Percentiles rank a stretch among this genome's conserved stretches.
Conservation (phyloP, 2,797 vertebrate species). For the Hoplostethus mediterraneus region DNA sequence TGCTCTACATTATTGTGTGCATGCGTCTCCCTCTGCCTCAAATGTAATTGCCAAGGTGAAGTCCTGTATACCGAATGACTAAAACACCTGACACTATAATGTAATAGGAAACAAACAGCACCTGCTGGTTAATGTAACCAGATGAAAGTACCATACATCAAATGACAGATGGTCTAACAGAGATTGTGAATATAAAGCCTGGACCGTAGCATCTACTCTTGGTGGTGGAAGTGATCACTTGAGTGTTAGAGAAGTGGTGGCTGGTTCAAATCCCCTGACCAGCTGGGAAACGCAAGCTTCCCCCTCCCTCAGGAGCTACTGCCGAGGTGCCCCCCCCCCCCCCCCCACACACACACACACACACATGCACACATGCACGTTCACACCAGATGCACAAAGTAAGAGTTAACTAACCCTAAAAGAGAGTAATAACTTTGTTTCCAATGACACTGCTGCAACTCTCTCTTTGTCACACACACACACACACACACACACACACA, state of each 20-base stretch:
- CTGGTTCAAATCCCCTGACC: slow-evolving; percentile 24
- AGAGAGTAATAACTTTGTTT: neutral
- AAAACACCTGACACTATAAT: slow-evolving; percentile 6
- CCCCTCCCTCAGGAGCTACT: slow-evolving; percentile 34
- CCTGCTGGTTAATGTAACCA: slow-evolving; percentile 30
- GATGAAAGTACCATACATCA: slow-evolving; percentile 50
- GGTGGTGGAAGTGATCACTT: no score
- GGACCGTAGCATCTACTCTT: no score
- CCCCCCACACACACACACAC: neutral
- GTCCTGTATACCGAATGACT: neutral
- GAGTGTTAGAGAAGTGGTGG: neutral
- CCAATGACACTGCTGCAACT: neutral
- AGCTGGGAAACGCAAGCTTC: slow-evolving; percentile 13
- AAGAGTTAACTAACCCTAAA: slow-evolving; percentile 7
- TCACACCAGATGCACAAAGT: neutral
- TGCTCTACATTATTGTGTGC: slow-evolving; percentile 20
- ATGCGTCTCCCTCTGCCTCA: slow-evolving; percentile 23
- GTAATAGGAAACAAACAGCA: slow-evolving; percentile 23
- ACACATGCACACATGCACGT: neutral
- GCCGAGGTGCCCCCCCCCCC: neutral
- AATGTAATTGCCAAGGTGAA: slow-evolving; percentile 48
- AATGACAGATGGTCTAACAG: slow-evolving; percentile 1
- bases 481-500: slow-evolving; percentile 2
- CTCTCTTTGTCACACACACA: neutral
- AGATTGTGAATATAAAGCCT: no score